These are phyloP conservation scores for Zophobas morio DNA, from an alignment of 1,140 invertebrate species.

Conservation along the genomic window DNA sequence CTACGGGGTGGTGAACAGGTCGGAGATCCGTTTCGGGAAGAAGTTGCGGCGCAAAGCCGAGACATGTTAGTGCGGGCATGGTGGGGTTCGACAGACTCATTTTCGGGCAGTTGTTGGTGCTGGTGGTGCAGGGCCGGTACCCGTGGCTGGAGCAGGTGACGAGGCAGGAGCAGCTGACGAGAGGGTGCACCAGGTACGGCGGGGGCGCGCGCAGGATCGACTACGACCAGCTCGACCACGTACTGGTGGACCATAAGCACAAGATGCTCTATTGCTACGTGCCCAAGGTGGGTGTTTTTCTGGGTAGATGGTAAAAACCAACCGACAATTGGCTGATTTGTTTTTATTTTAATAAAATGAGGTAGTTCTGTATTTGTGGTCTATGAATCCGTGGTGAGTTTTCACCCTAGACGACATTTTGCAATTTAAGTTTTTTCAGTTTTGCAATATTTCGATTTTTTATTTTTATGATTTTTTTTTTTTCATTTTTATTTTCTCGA, in stretches of 20 bases:
- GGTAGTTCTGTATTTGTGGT: no score
- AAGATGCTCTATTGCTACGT: constrained; percentile 93
- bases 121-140: constrained; percentile 48
- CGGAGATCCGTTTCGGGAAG: constrained; percentile 77
- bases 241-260: constrained; percentile 86
- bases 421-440: no score
- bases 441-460: no score
- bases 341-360: no score
- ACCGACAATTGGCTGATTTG: no score
- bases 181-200: constrained; percentile 74
- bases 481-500: no score
- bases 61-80: constrained; percentile 54
- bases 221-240: constrained; percentile 76
- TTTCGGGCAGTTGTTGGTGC: constrained; percentile 28
- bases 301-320: neutral
- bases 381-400: no score
- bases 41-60: constrained; percentile 65
- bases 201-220: constrained; percentile 66
- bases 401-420: no score
- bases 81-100: constrained; percentile 12
- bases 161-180: constrained; percentile 78
- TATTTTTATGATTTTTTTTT: no score
- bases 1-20: constrained; percentile 77
- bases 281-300: constrained; percentile 80
- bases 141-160: constrained; percentile 69